Evolutionary conservation across 2,888 invertebrate species (phyloP), one percentile per base, ranked within the genome.

Genomic region (Nymphalis c-album): DNA sequence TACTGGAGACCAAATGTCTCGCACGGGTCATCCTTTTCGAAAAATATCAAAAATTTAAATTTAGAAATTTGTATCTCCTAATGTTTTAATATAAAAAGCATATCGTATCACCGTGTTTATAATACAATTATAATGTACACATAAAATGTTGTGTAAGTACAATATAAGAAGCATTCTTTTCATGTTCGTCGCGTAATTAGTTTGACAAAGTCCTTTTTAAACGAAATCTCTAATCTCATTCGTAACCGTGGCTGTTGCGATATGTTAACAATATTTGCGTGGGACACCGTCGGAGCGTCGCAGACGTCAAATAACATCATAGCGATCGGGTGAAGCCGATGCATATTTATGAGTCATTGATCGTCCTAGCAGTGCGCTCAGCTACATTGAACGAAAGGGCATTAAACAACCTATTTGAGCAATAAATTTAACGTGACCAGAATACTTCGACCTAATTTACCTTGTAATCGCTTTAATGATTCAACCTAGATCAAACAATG

Each of bases 371-470:
- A 66, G 18, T 40, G n/a, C 62, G 59, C 70, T 63, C 53, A 50
- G 58, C 47, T 46, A 62, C 66, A 67, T 72, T 63, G 70, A 69
- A 62, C 64, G 74, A 76, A 79, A 79, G 81, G 78, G 79, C 78
- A 80, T 77, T 77, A 72, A 66, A 73, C 74, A 77, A 74, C 63
- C 70, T 70, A 69, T 68, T 75, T 70, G 71, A 75, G 76, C 75
- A 77, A 75, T 71, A 69, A 63, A 31, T 31, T 40, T 22, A 51
- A 69, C 82, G 85, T 84, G 89, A 82, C 70, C 76, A 67, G 88
- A 86, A 88, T 88, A 85, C 77, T 75, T 76, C 78, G 72, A 61
- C 76, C 70, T 68, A 48, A 77, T 77, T 76, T 75, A 73, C 71
- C 70, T 71, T 65, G 66, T 59, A 58, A 17, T 51, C 46, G 18